phyloP scores from a whole-genome alignment of 2,113 vertebrate genomes.

The Shinisaurus crocodilurus region DNA sequence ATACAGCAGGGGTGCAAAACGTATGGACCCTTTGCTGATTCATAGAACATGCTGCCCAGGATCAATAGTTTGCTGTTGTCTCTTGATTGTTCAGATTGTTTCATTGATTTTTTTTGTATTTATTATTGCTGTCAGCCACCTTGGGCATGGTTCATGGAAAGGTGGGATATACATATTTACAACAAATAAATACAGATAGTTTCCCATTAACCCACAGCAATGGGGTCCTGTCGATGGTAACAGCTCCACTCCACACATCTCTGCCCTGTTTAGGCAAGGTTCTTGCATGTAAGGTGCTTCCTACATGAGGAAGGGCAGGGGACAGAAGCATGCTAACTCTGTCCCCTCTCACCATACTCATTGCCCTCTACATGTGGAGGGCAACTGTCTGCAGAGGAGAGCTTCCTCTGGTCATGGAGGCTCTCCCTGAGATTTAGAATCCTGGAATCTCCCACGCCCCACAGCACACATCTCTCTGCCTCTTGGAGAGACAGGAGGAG shows the following conservation, averaged over 20 bases:
- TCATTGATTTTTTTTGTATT: neutral
- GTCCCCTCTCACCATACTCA: no score
- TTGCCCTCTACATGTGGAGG: no score
- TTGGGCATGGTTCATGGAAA: neutral
- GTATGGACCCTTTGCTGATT: neutral
- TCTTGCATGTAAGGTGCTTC: no score
- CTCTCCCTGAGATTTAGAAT: no score
- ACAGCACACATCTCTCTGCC: neutral
- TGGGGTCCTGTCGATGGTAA: neutral
- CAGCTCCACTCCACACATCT: neutral
- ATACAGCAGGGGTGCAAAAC: neutral
- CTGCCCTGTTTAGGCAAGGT: no score
- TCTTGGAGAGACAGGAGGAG: neutral
- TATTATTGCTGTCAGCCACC: neutral
- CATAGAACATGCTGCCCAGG: neutral
- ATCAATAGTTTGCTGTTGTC: neutral
- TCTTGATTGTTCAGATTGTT: neutral
- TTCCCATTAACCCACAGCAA: neutral
- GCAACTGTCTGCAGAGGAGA: no score
- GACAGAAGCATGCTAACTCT: no score
- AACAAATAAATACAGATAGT: neutral
- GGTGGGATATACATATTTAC: neutral
- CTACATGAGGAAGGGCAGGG: no score
- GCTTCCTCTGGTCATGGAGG: no score
- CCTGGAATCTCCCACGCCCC: fast-evolving